phyloP scores from a whole-genome alignment of 1,140 invertebrate genomes.

The Temnothorax curvispinosus region DNA sequence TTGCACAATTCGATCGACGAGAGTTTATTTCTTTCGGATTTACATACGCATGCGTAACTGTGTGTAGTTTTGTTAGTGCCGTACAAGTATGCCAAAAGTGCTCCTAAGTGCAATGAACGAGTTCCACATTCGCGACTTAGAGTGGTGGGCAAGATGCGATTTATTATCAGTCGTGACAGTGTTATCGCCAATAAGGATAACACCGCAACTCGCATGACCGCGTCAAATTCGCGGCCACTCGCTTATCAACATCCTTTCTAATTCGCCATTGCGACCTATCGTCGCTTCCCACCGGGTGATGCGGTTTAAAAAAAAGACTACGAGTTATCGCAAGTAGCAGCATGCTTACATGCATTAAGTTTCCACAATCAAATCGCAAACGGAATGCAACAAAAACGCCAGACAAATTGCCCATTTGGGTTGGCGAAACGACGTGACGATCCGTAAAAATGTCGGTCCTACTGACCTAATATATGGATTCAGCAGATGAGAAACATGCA shows the following conservation, averaged over 20 bases:
- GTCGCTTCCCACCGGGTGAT: background rate
- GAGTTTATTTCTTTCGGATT: background rate
- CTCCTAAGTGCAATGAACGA: background rate
- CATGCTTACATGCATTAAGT: background rate
- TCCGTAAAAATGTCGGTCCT: background rate
- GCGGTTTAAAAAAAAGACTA: background rate
- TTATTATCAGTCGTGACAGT: background rate
- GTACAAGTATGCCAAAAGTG: background rate
- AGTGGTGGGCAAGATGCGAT: background rate
- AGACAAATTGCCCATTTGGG: constrained; percentile 1
- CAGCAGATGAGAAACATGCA: background rate
- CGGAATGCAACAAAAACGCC: constrained; percentile 13
- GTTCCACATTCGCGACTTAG: background rate
- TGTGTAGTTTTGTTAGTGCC: background rate
- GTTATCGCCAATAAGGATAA: background rate
- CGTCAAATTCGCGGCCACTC: constrained; percentile 1
- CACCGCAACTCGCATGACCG: background rate
- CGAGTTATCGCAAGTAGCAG: background rate
- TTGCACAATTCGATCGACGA: background rate
- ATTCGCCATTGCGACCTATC: background rate
- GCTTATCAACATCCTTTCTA: constrained; percentile 30
- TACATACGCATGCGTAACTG: background rate
- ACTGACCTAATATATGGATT: constrained; percentile 24
- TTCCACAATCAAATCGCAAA: constrained; percentile 1
- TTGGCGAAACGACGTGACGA: background rate